Evolutionary conservation across 2,888 invertebrate genomes (phyloP), one percentile per base, ranked within the genome.

Genomic region (Octodonta nipae): DNA sequence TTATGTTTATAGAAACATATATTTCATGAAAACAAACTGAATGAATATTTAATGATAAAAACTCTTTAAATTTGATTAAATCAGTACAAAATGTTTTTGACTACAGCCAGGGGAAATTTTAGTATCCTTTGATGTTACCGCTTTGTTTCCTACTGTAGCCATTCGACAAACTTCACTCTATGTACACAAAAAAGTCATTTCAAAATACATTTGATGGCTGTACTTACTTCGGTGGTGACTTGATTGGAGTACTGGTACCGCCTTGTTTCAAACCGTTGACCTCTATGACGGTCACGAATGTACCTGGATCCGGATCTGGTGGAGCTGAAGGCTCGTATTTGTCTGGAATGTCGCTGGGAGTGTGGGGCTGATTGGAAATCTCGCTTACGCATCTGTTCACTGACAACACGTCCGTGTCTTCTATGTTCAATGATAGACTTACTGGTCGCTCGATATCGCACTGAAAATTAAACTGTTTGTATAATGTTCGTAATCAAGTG

Each of bases 201-300:
- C 10, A 26, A 26, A 10, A 26, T 26, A 26, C 12, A 28, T 11
- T 11, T 28, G 14, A 2, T 15, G 2, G 2, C 12, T 10, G 5
- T 29, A 48, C 49, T 48, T 51, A 60, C 60, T 58, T 55, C 37
- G 59, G 60, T 35, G 59, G 58, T 38, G 47, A 51, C 42, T 54
- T 56, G 13, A 43, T 32, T 14, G 52, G 50, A 7, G 56, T 49
- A n/a, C n/a, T n/a, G 15, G 45, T 41, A 20, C 32, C 57, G 26
- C 66, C 67, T 26, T 50, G 47, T 31, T 77, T 77, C 51, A 75
- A 77, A 58, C 85, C 86, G 61, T 85, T 86, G 22, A 87, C 85
- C 72, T 85, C 83, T 50, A 87, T 87, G 44, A 87, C 86, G 38
- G 86, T 87, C 44, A 87, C 77, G 64, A 86, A 87, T 62, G 84